Conservation (phyloP, 2,888 invertebrate species). For the Ichneumoninae sp. region DNA sequence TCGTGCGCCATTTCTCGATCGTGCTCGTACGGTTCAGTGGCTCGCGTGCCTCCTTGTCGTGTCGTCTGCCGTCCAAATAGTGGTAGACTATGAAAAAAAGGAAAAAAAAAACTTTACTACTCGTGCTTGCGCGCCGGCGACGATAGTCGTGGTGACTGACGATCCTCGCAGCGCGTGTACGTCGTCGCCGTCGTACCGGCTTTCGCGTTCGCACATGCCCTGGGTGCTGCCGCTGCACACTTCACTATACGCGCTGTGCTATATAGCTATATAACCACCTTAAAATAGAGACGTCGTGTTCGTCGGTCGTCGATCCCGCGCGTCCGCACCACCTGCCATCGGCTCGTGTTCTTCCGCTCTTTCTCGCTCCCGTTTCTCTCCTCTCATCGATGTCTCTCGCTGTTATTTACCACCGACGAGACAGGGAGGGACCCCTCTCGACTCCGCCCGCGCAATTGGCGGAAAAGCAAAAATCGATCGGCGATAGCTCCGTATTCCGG, state of each 20-base stretch:
- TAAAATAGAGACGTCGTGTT: slow-evolving; percentile 66
- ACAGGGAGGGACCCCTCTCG: not conserved
- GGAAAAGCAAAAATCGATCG: not conserved
- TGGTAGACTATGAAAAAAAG: not conserved
- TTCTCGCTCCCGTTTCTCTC: slow-evolving; percentile 53
- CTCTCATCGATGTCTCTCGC: slow-evolving; percentile 18
- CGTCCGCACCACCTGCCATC: slow-evolving; percentile 66
- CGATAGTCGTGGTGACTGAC: slow-evolving; percentile 31
- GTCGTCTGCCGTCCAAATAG: slow-evolving; percentile 15
- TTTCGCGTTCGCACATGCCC: slow-evolving; percentile 27
- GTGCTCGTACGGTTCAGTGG: slow-evolving; percentile 5
- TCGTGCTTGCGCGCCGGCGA: slow-evolving; percentile 18
- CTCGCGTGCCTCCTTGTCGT: slow-evolving; percentile 23
- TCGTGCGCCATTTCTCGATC: slow-evolving; percentile 21
- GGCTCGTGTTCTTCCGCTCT: slow-evolving; percentile 58
- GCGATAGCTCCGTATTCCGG: not conserved
- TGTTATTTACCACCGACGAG: slow-evolving; percentile 31
- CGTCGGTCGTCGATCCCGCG: slow-evolving; percentile 65
- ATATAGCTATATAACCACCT: slow-evolving; percentile 47
- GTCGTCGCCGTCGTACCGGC: not conserved
- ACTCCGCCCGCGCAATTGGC: not conserved
- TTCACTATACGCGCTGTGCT: slow-evolving; percentile 21
- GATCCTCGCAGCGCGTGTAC: slow-evolving; percentile 12
- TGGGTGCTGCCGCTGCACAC: not conserved
- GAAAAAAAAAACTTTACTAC: not conserved